These are phyloP conservation scores for Oscheius sp. DNA, from an alignment of 2,888 invertebrate genomes.

Conservation along the genomic window DNA sequence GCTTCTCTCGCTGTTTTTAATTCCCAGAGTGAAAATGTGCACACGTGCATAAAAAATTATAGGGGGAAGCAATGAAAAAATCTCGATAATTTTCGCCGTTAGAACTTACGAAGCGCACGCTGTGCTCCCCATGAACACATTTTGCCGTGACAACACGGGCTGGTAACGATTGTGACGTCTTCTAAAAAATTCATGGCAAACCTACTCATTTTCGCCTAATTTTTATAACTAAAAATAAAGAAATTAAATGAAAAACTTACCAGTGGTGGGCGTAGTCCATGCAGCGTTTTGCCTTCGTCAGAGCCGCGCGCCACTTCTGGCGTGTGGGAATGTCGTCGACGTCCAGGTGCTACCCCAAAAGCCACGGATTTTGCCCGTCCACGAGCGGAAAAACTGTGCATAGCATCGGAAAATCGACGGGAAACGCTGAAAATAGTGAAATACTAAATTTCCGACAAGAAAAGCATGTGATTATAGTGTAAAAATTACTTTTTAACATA, in stretches of 20 bases:
- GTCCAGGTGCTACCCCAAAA: slow-evolving; percentile 48
- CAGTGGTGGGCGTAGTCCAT: slow-evolving; percentile 60
- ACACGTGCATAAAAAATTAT: slow-evolving; percentile 3
- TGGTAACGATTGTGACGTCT: slow-evolving; percentile 32
- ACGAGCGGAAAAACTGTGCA: slow-evolving; percentile 47
- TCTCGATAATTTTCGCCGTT: neutral
- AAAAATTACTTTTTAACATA: slow-evolving; percentile 58
- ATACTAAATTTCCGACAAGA: too few relatives aligned
- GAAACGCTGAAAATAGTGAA: slow-evolving; percentile 63
- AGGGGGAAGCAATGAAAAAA: slow-evolving; percentile 5
- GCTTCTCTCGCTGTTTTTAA: neutral
- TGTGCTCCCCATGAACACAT: slow-evolving; percentile 40
- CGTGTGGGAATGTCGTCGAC: slow-evolving; percentile 55
- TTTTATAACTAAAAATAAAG: neutral
- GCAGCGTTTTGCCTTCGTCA: slow-evolving; percentile 57
- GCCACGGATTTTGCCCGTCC: slow-evolving; percentile 58
- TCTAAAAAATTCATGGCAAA: slow-evolving; percentile 23
- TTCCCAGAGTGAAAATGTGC: slow-evolving; percentile 1
- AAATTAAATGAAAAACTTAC: slow-evolving; percentile 37
- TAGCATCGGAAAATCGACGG: slow-evolving; percentile 67
- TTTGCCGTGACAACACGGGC: slow-evolving; percentile 31
- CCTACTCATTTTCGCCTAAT: neutral
- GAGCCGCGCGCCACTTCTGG: slow-evolving; percentile 48
- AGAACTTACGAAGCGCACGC: slow-evolving; percentile 33
- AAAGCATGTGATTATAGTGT: neutral